Evolutionary conservation across 2,888 invertebrate species (phyloP).

Genomic region (Blomia tropicalis): DNA sequence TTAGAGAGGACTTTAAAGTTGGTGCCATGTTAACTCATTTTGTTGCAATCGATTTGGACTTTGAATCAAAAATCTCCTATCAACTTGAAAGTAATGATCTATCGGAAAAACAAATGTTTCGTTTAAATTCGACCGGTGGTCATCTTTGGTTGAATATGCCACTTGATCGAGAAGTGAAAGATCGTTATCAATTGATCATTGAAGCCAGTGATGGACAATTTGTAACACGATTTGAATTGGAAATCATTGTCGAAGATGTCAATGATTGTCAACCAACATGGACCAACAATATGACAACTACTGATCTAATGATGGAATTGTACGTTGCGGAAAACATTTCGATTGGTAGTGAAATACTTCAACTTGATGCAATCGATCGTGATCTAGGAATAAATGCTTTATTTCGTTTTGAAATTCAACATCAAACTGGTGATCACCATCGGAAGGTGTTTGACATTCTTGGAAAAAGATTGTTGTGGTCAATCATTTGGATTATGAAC

Average conservation of each 20-base stretch:
- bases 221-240: conserved; percentile 41
- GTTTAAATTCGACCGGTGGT: conserved; percentile 40
- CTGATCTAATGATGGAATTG: too few relatives aligned
- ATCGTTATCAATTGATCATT: conserved; percentile 58
- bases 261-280: conserved; percentile 52
- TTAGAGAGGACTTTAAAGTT: conserved; percentile 25
- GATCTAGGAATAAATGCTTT: conserved; percentile 64
- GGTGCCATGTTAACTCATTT: conserved; percentile 46
- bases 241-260: conserved; percentile 82
- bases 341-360: conserved; percentile 62
- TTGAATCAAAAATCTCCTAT: conserved; percentile 75
- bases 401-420: conserved; percentile 47
- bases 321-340: conserved; percentile 67
- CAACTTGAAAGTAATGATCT: conserved; percentile 48
- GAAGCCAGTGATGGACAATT: conserved; percentile 66
- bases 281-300: conserved; percentile 38
- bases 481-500: conserved; percentile 77
- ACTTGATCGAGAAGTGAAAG: conserved; percentile 66
- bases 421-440: conserved; percentile 67
- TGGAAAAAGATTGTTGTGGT: conserved; percentile 69
- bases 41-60: conserved; percentile 41
- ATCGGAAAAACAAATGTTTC: background rate
- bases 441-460: conserved; percentile 19
- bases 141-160: conserved; percentile 53
- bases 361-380: conserved; percentile 66